Evolutionary conservation across 2,888 invertebrate genomes (phyloP), one percentile per base, ranked within the genome.

Genomic region (Calameuta filiformis): DNA sequence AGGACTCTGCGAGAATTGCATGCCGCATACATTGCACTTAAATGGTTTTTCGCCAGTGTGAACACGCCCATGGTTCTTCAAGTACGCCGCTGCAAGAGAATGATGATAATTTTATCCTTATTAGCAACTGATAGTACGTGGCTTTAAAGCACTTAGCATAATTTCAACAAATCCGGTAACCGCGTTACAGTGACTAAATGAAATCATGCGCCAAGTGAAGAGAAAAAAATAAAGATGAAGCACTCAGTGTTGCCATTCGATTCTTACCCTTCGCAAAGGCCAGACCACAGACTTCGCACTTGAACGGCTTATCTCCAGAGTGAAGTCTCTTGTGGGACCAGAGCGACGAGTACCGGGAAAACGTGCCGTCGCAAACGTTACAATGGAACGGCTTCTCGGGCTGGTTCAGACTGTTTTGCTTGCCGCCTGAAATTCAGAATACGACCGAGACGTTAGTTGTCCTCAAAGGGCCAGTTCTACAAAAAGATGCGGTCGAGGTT

Each of bases 251-350:
- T 56, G 71, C 33, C 71, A 34, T 85, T 84, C 76, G 83, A 83
- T 79, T 85, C 88, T 87, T 89, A 92, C 90, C 97, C 91, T 97
- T 97, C 78, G 97, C 97, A 90, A 97, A 97, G 68, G 97, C 96
- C 89, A 97, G 93, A 30, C 97, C 97, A 91, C 97, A 97, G 81
- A 97, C 96, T 83, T 96, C 95, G 92, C 97, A 97, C 92, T 97
- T 97, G 92, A 97, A 97, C 88, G 97, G 97, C 91, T 97, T 97
- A 85, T 94, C 94, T 73, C 94, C 97, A 23, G 96, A 96, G 91
- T 97, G 97, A 83, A 97, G 93, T 88, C 97, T 95, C 92, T 97
- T 97, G 91, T 97, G 97, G 15, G 97, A 97, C 97, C 97, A 97
- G 78, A 97, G 92, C 77, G 96, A 97, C 69, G 97, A 97, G 92